A percentile compares a stretch with the other conserved stretches of the same genome.
phyloP scores from a whole-genome alignment of 1,140 invertebrate species.

The Choristoneura fumiferana region DNA sequence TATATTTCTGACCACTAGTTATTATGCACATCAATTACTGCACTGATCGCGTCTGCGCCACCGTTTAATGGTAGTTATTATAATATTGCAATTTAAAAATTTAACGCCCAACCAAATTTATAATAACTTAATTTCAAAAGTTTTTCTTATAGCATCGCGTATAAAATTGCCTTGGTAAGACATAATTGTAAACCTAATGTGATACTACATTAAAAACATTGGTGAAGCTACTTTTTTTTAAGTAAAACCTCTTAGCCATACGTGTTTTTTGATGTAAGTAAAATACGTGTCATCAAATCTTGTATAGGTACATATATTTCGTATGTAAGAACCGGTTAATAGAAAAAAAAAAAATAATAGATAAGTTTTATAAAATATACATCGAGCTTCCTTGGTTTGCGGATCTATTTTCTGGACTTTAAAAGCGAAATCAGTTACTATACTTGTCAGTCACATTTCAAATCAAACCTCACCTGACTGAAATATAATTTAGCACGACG shows the following conservation, averaged over 20 bases:
- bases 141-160: conserved; percentile 23
- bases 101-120: conserved; percentile 50
- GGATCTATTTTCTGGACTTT: too few relatives aligned
- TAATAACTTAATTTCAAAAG: conserved; percentile 58
- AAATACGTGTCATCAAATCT: too few relatives aligned
- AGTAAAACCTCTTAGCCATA: too few relatives aligned
- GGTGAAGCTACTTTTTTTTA: conserved; percentile 2
- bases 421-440: not conserved
- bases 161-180: conserved; percentile 25
- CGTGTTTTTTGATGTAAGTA: too few relatives aligned
- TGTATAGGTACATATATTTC: too few relatives aligned
- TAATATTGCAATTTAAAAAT: conserved; percentile 48
- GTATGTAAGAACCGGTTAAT: too few relatives aligned
- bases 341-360: too few relatives aligned
- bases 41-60: conserved; percentile 27
- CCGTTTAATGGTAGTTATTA: conserved; percentile 49
- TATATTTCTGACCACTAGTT: too few relatives aligned
- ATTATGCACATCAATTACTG: too few relatives aligned
- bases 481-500: conserved; percentile 56
- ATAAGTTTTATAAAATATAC: too few relatives aligned
- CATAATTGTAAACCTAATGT: conserved; percentile 13
- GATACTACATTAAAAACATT: not conserved
- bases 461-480: conserved; percentile 64
- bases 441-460: conserved; percentile 51
- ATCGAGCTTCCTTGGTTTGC: too few relatives aligned